Base-by-base conservation (phyloP, 2,113 vertebrate genomes). In the Theropithecus gelada region DNA sequence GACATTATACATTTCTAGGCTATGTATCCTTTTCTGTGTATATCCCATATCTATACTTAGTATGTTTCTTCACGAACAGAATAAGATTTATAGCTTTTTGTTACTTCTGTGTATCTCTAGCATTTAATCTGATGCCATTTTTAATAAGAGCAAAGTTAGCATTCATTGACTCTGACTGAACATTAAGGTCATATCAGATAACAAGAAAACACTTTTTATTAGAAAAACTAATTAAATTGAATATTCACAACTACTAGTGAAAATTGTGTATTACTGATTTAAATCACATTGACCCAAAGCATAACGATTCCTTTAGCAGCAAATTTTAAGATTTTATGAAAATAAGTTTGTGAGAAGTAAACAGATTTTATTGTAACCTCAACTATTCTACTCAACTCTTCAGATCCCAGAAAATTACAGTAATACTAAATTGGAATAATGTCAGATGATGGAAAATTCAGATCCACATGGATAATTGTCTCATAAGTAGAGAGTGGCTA, bases 371-470 rank as follows among this genome's bases (percentile, higher is more conserved):
- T 87, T 94, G 59, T 59, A 96, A 93, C 76, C 89, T 93, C 23
- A 75, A 95, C 76, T 96, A 70, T 76, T 70, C 81, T 73, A 93
- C 88, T 61, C 68, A 96, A 64, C 3, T 35, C 90, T 98, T 97
- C 76, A 96, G 18, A 97, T 98, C 96, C 93, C 90, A 95, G 27
- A 79, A 98, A 96, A 82, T 98, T 98, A 93, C 0, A 6, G 61
- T 93, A 97, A 93, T 83, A 94, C 45, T 84, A 97, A 64, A 96
- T 40, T 89, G 90, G 78, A 72, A 96, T 97, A 91, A 43, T 86
- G 79, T 96, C 35, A 96, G 84, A 93, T 98, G 45, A 75, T 76
- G 94, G 72, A 82, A 97, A 97, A 96, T 87, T 96, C 79, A 94
- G 93, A 95, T 94, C 85, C 73, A 79, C 30, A 59, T 68, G 78